phyloP scores from a whole-genome alignment of 2,113 vertebrate species.

The Pseudolaguvia tuberculata region DNA sequence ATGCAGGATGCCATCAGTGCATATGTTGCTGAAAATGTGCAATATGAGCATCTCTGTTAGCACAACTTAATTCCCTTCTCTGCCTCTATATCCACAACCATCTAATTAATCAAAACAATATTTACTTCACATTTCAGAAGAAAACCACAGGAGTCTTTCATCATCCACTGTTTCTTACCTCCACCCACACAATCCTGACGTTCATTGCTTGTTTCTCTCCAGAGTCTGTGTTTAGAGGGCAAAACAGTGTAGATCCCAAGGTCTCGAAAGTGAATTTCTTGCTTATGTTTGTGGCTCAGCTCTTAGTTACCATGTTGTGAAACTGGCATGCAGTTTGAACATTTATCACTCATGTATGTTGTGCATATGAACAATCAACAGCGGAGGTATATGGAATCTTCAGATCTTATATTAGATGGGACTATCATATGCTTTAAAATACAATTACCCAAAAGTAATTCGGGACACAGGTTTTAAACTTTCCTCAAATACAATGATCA shows the following conservation, averaged over 20 bases:
- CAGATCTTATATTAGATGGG: background rate
- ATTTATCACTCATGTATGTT: slow-evolving; percentile 34
- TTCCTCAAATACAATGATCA: too few species aligned
- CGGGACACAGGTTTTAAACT: too few species aligned
- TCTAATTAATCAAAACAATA: slow-evolving; percentile 39
- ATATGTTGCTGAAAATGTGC: slow-evolving; percentile 38
- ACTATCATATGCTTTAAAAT: too few species aligned
- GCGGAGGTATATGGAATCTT: slow-evolving; percentile 35
- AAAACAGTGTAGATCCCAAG: background rate
- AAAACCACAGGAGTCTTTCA: background rate
- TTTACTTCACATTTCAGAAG: slow-evolving; percentile 36
- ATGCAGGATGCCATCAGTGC: slow-evolving; percentile 14
- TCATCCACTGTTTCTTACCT: background rate
- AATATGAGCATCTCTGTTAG: slow-evolving; percentile 20
- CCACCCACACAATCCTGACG: background rate
- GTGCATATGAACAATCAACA: slow-evolving; percentile 41
- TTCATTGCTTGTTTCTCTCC: slow-evolving; percentile 11
- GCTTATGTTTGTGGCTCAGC: slow-evolving; percentile 5
- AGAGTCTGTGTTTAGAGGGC: background rate
- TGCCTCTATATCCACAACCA: slow-evolving; percentile 14
- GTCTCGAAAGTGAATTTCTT: background rate
- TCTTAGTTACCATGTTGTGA: slow-evolving; percentile 22
- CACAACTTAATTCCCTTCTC: slow-evolving; percentile 26
- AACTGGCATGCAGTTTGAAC: slow-evolving; percentile 41
- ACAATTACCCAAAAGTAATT: too few species aligned